A percentile compares a stretch with the other conserved stretches of the same genome.
These are phyloP conservation scores for Pocillopora damicornis DNA, from an alignment of 64 coral and sea anemone species.

Conservation along the genomic window DNA sequence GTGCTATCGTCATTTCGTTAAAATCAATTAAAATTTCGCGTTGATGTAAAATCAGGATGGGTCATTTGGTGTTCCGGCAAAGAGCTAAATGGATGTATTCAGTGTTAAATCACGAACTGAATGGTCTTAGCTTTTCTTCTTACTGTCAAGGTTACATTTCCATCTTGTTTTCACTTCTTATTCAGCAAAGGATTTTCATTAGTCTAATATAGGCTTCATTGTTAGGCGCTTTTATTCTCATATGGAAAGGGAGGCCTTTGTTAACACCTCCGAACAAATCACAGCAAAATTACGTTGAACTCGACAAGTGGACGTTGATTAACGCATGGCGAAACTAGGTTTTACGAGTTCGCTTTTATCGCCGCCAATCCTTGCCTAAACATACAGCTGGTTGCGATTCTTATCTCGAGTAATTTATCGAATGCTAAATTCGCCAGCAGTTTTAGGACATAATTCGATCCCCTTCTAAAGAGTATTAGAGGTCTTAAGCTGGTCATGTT, in stretches of 20 bases:
- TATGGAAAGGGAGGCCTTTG: conserved; percentile 49
- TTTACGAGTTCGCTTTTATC: conserved; percentile 30
- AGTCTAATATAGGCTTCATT: conserved; percentile 57
- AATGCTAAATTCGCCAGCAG: conserved; percentile 6
- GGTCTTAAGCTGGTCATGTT: neutral
- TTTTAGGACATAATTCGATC: neutral
- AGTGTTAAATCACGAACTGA: conserved; percentile 5
- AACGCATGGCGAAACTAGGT: conserved; percentile 22
- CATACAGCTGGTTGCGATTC: conserved; percentile 23
- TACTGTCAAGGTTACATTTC: conserved; percentile 36
- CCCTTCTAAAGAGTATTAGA: conserved; percentile 16
- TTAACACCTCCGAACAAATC: conserved; percentile 60
- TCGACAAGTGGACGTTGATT: conserved; percentile 42
- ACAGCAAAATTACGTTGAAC: conserved; percentile 36
- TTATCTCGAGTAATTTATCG: conserved; percentile 36
- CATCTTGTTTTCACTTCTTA: conserved; percentile 47
- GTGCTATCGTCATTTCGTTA: conserved; percentile 12
- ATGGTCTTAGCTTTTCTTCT: conserved; percentile 7
- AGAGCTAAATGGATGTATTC: conserved; percentile 17
- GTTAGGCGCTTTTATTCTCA: conserved; percentile 43
- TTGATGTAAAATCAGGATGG: conserved; percentile 14
- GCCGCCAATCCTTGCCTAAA: neutral
- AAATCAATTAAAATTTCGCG: conserved; percentile 28
- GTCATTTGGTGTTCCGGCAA: conserved; percentile 9
- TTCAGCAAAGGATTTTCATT: conserved; percentile 59